Evolutionary conservation across 2,888 invertebrate species (phyloP), one percentile per base, ranked within the genome.

Genomic region (Therioaphis trifolii): DNA sequence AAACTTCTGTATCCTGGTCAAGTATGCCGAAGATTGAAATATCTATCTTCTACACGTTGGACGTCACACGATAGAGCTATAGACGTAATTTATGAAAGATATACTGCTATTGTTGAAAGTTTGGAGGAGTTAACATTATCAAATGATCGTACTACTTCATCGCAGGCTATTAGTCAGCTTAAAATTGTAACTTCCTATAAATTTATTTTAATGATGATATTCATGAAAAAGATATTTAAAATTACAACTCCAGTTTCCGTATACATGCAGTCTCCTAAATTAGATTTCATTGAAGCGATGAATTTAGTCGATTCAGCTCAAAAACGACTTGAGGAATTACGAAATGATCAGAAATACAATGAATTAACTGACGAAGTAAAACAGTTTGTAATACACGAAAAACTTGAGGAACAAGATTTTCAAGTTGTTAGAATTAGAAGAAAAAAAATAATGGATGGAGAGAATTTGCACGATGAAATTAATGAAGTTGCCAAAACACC

Each of bases 241-340:
- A 66, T 66, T 21, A 40, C 40, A 35, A 66, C 66, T 66, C 40
- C 40, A 40, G 63, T 66, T 40, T 66, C 66, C n/a, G 66, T 40
- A 66, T 66, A 66, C 66, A 40, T 66, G 66, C 35, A 66, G 40
- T 66, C 66, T 66, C 40, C 66, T 66, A 66, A 66, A 40, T 66
- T 66, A n/a, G 66, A 40, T n/a, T 66, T 66, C 40, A 66, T 40
- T 66, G 66, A 35, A 66, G 66, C 21, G 1, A 66, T 66, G 35
- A 1, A 66, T 66, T 66, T 40, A 66, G 66, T 66, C n/a, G 21
- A 40, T 40, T 66, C 66, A 35, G 66, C 66, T 66, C 35, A 66
- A 66, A 66, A 66, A 66, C 66, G 66, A 66, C n/a, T 66, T 66
- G n/a, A 66, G 35, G 3, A 66, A 40, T 40, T 66, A 66, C 0